Base-by-base conservation (phyloP, 2,888 invertebrate genomes). In the Boloria selene region DNA sequence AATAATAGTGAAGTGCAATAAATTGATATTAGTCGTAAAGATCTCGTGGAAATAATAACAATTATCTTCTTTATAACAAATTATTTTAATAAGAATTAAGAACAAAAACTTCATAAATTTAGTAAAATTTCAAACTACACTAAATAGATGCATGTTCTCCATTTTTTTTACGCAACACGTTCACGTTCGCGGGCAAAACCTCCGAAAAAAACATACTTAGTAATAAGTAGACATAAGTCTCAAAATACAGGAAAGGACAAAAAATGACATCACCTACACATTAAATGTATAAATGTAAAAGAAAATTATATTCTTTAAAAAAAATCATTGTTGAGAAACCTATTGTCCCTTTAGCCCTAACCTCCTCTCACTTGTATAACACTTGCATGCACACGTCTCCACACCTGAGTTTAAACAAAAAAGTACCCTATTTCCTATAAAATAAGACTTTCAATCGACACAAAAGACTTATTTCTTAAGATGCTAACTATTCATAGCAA, bases 271-370 rank as follows among this genome's bases (percentile, higher is more conserved):
- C 45, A 44, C 22, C 44, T 44, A 56, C 44, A 22, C 44, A 56
- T 44, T 44, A n/a, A 56, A 42, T 45, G 45, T 56, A 56, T 22
- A 45, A 56, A 56, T 22, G 44, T 22, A 18, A 22, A 56, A 42
- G 38, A 54, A 44, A 18, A 42, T 42, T 14, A 31, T 55, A 42
- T 14, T 17, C 42, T 14, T 18, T 18, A n/a, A n/a, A 22, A 67
- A 64, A 56, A 53, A 52, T 45, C 22, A 47, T 55, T 55, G 42
- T 56, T 22, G 45, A 56, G 56, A 56, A 18, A n/a, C 31, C 50
- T n/a, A 62, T 58, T 52, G 61, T 62, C 59, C 31, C 49, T 56
- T 55, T 63, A 52, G 65, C 70, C 60, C 52, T 50, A 60, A 54
- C 50, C 31, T 68, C 58, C 61, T 56, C 65, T 50, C 31, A 38